Conservation (phyloP, 2,113 vertebrate species). For the Callithrix jacchus region DNA sequence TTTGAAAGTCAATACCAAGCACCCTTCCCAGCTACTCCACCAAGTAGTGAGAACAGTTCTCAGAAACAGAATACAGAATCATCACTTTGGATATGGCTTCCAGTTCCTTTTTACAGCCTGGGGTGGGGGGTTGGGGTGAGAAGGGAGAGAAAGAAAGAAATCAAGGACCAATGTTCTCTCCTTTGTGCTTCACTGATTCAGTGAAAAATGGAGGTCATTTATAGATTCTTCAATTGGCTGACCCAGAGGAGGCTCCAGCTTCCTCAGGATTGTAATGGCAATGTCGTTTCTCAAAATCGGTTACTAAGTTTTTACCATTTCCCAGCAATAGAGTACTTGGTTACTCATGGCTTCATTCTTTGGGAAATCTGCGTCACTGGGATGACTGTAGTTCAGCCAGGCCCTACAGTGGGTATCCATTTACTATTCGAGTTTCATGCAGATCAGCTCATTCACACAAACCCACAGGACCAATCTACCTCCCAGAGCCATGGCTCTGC, state of each 20-base stretch:
- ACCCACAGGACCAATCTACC: neutral
- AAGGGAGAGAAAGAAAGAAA: neutral
- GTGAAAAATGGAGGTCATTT: constrained; percentile 21
- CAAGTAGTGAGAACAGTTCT: constrained; percentile 22
- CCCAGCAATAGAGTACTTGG: neutral
- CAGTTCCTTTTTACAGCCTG: constrained; percentile 33
- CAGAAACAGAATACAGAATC: neutral
- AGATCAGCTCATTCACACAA: constrained; percentile 6
- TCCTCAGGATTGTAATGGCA: neutral
- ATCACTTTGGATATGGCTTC: neutral
- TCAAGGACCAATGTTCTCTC: neutral
- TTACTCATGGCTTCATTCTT: neutral
- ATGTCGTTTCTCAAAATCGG: constrained; percentile 1
- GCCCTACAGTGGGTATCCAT: neutral
- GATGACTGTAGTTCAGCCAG: neutral
- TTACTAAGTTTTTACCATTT: neutral
- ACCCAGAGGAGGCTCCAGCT: neutral
- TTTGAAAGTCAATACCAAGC: constrained; percentile 68
- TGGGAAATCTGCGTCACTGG: neutral
- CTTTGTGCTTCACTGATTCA: neutral
- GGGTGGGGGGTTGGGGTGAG: too few species aligned
- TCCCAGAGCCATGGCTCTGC: neutral
- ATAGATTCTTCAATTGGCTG: neutral
- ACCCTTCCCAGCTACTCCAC: constrained; percentile 36
- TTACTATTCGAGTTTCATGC: constrained; percentile 16